Evolutionary conservation across 2,113 vertebrate genomes (phyloP).

Genomic region (Sardina pilchardus): DNA sequence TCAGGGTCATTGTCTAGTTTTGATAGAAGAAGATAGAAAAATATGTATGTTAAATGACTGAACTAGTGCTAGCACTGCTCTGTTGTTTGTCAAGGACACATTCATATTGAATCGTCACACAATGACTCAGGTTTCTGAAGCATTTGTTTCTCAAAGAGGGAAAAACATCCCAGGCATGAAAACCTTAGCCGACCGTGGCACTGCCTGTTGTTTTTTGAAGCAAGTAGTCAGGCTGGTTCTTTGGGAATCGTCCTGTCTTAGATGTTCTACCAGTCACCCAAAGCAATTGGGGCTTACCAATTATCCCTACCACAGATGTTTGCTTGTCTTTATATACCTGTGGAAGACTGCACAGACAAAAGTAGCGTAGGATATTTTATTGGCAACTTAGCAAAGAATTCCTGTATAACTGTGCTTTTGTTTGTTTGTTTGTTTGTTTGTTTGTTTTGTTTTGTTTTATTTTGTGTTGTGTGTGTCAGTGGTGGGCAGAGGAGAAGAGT

Average conservation of each 20-base stretch:
- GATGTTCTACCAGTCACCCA: neutral
- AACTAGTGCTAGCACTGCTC: neutral
- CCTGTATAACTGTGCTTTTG: neutral
- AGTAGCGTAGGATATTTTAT: neutral
- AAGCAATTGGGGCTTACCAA: neutral
- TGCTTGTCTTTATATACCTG: neutral
- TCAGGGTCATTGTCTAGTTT: neutral
- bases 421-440: neutral
- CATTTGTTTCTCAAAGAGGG: neutral
- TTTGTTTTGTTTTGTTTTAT: conserved; percentile 9
- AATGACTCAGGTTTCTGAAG: neutral
- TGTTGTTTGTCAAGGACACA: neutral
- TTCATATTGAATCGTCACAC: neutral
- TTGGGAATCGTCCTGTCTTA: neutral
- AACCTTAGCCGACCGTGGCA: neutral
- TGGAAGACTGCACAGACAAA: neutral
- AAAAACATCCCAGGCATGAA: conserved; percentile 44
- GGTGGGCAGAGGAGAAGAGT: conserved; percentile 74
- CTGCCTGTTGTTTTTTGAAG: neutral
- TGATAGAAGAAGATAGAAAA: neutral
- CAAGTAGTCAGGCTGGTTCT: conserved; percentile 23
- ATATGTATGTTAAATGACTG: neutral
- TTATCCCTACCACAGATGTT: neutral
- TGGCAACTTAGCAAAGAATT: neutral
- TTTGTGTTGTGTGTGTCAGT: conserved; percentile 51